A percentile compares a stretch with the other conserved stretches of the same genome.
These are phyloP conservation scores for Acromyrmex charruanus DNA, from an alignment of 1,140 invertebrate species.

Conservation along the genomic window DNA sequence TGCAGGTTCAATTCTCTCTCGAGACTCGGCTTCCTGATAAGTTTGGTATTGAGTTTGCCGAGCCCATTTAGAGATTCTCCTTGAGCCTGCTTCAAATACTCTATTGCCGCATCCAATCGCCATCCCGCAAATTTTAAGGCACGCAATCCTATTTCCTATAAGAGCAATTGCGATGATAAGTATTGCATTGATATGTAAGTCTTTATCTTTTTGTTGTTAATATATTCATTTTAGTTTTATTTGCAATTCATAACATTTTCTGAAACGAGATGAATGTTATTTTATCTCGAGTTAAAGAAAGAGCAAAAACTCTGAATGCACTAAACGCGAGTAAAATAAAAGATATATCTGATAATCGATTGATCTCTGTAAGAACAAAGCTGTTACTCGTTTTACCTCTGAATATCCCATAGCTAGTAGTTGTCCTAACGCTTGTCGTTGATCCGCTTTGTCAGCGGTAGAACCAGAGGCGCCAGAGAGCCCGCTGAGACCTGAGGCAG, in stretches of 20 bases:
- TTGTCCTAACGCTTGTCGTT: constrained; percentile 88
- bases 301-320: not conserved
- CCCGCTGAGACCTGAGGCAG: constrained; percentile 90
- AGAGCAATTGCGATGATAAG: constrained; percentile 47
- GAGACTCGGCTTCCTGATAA: constrained; percentile 94
- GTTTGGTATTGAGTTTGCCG: constrained; percentile 90
- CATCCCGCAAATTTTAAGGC: constrained; percentile 90
- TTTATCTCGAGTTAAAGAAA: not conserved
- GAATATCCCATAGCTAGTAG: constrained; percentile 89
- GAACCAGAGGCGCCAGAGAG: constrained; percentile 85
- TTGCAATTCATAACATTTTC: not conserved
- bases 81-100: constrained; percentile 90
- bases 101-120: constrained; percentile 90
- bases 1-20: constrained; percentile 92
- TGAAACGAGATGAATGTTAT: not conserved
- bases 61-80: constrained; percentile 88
- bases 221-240: not conserved
- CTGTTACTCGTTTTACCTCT: constrained; percentile 85
- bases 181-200: constrained; percentile 11
- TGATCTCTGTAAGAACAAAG: not conserved
- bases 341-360: not conserved
- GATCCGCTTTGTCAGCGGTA: constrained; percentile 83
- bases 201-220: not conserved
- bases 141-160: constrained; percentile 89
- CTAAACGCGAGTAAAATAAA: not conserved